Conservation (phyloP, 2,888 invertebrate species). For the Athalia rosae region DNA sequence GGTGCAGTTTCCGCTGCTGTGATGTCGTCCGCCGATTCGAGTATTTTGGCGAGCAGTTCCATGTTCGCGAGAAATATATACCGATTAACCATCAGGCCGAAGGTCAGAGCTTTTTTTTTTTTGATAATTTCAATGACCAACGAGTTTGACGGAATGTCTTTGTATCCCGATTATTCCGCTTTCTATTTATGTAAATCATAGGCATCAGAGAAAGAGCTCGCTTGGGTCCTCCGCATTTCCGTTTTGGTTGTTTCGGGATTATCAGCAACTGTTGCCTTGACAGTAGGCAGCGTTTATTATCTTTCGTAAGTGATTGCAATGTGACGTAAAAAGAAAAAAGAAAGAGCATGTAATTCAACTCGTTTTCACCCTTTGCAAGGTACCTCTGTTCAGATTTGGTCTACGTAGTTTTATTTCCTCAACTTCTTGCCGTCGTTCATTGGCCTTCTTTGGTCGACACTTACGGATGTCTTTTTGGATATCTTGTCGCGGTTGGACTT, state of each 20-base stretch:
- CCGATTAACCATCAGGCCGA: constrained; percentile 79
- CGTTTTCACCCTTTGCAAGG: constrained; percentile 59
- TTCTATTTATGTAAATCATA: constrained; percentile 63
- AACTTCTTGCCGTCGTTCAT: constrained; percentile 81
- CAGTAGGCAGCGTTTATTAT: constrained; percentile 80
- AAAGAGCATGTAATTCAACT: not conserved
- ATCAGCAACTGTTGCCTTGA: constrained; percentile 79
- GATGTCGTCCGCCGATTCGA: constrained; percentile 86
- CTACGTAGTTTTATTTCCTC: constrained; percentile 84
- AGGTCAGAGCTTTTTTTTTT: constrained; percentile 72
- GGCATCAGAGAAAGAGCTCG: constrained; percentile 82
- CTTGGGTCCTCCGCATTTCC: constrained; percentile 80
- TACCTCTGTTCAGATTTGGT: constrained; percentile 83
- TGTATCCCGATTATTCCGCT: not conserved
- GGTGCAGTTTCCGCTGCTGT: constrained; percentile 85
- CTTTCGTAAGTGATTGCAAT: constrained; percentile 68
- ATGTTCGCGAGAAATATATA: constrained; percentile 85
- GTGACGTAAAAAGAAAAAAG: too few species aligned
- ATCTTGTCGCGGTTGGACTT: constrained; percentile 74
- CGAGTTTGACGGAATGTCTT: not conserved
- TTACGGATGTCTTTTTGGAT: constrained; percentile 80
- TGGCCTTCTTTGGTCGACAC: constrained; percentile 80
- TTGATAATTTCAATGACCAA: not conserved
- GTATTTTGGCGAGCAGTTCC: constrained; percentile 82
- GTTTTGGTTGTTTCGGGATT: constrained; percentile 79